Evolutionary conservation across 2,797 vertebrate genomes (phyloP).

Genomic region (Limosa lapponica): DNA sequence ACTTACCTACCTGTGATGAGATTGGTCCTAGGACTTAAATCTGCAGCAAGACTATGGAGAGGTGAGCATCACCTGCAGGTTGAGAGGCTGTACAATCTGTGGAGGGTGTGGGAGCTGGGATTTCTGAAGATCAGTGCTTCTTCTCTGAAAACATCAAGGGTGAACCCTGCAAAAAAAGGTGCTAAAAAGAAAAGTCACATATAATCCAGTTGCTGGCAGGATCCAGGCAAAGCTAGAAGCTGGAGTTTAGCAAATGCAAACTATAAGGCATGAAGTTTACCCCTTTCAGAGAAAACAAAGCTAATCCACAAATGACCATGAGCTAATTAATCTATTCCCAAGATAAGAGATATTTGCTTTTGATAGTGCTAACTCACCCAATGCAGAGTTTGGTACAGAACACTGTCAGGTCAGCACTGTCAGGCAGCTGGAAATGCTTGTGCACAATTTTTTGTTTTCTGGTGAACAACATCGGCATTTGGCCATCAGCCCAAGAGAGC

Average conservation of each 20-base stretch:
- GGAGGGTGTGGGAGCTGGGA: background rate
- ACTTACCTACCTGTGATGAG: background rate
- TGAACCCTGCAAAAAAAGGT: background rate
- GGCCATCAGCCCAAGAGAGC: rapidly evolving
- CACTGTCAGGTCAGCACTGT: background rate
- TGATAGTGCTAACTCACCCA: background rate
- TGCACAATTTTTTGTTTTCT: background rate
- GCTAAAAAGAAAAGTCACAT: background rate
- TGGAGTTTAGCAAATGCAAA: background rate
- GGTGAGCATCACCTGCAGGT: background rate
- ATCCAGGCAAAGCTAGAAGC: background rate
- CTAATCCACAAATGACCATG: background rate
- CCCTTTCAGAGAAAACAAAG: background rate
- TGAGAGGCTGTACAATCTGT: background rate
- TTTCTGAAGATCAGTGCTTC: background rate
- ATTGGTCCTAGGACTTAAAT: background rate
- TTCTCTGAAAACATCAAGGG: background rate
- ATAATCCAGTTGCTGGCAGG: background rate
- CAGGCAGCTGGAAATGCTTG: background rate
- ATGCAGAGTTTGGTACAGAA: background rate
- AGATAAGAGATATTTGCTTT: background rate
- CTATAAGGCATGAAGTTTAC: background rate
- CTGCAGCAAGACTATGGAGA: background rate
- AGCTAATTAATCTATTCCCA: background rate
- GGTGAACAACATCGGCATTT: background rate